A percentile compares a stretch with the other conserved stretches of the same genome.
phyloP scores from a whole-genome alignment of 2,888 invertebrate genomes.

The Melanargia galathea region DNA sequence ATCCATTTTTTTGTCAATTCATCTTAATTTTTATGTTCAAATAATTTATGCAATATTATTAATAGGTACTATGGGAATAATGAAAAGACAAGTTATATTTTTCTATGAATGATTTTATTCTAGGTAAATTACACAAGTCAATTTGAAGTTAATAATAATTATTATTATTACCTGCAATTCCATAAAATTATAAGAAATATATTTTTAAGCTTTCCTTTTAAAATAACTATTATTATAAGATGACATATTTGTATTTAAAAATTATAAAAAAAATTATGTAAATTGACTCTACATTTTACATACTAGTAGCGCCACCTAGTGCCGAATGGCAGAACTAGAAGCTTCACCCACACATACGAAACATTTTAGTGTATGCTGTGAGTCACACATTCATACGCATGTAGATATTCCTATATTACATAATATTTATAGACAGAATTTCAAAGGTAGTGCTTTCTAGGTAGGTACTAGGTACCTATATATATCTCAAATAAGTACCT shows the following conservation, averaged over 20 bases:
- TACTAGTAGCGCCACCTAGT: slow-evolving; percentile 64
- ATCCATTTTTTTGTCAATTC: not conserved
- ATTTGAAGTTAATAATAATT: no score
- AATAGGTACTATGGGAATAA: not conserved
- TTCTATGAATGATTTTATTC: no score
- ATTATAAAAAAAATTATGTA: not conserved
- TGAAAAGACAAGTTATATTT: no score
- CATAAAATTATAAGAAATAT: no score
- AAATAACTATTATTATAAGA: no score
- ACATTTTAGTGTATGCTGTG: not conserved
- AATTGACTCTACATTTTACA: not conserved
- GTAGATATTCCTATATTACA: not conserved
- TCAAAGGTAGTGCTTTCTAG: not conserved
- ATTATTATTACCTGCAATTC: no score
- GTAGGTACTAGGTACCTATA: not conserved
- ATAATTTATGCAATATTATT: not conserved
- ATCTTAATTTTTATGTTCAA: not conserved
- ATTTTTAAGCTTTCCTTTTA: no score
- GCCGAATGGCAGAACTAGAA: slow-evolving; percentile 65
- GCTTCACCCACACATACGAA: slow-evolving; percentile 42
- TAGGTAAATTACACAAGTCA: no score
- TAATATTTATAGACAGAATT: slow-evolving; percentile 3
- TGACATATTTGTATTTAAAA: not conserved
- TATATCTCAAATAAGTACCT: not conserved
- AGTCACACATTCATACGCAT: not conserved